Percentiles rank a stretch among this genome's conserved stretches.
Evolutionary conservation across 2,113 vertebrate species (phyloP).

Genomic region (Canis aureus): DNA sequence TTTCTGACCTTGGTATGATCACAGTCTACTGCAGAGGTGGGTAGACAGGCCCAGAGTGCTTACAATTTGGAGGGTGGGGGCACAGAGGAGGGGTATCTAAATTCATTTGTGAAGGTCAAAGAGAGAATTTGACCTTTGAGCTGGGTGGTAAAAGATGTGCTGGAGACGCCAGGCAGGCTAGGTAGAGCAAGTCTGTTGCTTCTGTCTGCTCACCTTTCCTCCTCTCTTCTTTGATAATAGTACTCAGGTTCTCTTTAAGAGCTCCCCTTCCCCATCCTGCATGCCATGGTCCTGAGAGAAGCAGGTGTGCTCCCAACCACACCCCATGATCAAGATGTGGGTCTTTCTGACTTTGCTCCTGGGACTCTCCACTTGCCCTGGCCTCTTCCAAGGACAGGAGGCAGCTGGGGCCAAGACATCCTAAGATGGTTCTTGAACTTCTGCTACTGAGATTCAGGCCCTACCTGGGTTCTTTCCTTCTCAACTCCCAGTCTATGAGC

Average conservation of each 20-base stretch:
- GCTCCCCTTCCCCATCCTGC: fast-evolving
- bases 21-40: not conserved
- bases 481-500: not conserved
- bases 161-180: not conserved
- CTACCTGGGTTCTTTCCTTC: not conserved
- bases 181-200: not conserved
- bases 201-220: not conserved
- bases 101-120: not conserved
- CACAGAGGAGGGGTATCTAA: not conserved
- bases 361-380: not conserved
- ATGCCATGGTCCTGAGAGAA: not conserved
- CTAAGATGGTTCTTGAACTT: not conserved
- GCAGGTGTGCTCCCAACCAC: too few relatives aligned
- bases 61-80: not conserved
- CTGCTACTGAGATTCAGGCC: not conserved
- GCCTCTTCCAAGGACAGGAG: not conserved
- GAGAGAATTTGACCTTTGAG: not conserved
- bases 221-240: not conserved
- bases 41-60: not conserved
- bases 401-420: too few relatives aligned
- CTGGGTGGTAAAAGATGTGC: not conserved
- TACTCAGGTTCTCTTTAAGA: not conserved
- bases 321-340: not conserved
- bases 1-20: not conserved
- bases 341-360: not conserved